Evolutionary conservation across 2,797 vertebrate species (phyloP).

Genomic region (Limosa lapponica): DNA sequence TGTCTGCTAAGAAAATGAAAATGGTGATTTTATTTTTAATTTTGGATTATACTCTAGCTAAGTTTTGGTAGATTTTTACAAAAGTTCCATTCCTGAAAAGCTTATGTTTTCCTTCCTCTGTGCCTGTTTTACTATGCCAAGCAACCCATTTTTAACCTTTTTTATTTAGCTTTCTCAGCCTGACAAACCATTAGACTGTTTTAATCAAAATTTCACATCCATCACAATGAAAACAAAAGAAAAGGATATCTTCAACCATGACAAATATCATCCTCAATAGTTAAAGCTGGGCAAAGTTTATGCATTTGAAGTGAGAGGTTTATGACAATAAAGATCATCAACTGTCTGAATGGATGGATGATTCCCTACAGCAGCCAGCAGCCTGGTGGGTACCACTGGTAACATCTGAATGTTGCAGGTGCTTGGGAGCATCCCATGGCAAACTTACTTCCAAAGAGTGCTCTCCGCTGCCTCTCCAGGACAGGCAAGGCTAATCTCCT

Average conservation of each 20-base stretch:
- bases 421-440: slow-evolving; percentile 70
- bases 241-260: background rate
- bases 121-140: background rate
- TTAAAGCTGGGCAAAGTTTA: background rate
- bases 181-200: background rate
- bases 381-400: background rate
- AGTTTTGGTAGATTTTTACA: background rate
- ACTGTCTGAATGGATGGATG: background rate
- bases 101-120: background rate
- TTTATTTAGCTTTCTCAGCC: background rate
- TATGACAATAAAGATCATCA: background rate
- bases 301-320: background rate
- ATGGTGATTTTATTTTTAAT: background rate
- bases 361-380: background rate
- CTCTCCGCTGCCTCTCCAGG: slow-evolving; percentile 53
- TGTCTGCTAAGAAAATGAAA: background rate
- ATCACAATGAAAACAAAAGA: background rate
- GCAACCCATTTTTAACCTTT: background rate
- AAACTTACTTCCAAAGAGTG: slow-evolving; percentile 76
- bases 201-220: background rate
- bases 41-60: background rate
- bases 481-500: slow-evolving; percentile 80
- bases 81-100: background rate
- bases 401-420: slow-evolving; percentile 50
- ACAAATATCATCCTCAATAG: background rate